Conservation (phyloP, 2,113 vertebrate genomes). For the Rhinichthys klamathensis region DNA sequence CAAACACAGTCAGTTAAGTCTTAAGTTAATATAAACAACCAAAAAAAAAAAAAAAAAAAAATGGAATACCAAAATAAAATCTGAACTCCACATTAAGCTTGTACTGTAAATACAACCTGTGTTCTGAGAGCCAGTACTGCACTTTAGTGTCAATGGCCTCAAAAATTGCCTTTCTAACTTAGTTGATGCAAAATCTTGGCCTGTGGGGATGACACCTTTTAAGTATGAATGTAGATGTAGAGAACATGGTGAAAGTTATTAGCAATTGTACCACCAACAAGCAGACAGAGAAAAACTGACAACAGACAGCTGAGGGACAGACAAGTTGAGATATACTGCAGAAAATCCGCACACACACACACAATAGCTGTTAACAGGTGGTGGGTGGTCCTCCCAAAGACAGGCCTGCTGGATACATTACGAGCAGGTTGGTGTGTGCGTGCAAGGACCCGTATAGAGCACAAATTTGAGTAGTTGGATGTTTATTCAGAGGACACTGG, state of each 20-base stretch:
- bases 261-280: neutral
- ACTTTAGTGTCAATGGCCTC: neutral
- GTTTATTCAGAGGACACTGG: conserved; percentile 34
- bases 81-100: neutral
- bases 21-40: neutral
- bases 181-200: neutral
- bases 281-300: conserved; percentile 11
- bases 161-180: neutral
- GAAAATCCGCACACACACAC: neutral
- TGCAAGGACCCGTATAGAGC: conserved; percentile 9
- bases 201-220: neutral
- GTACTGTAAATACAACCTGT: neutral
- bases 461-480: conserved; percentile 28
- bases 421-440: conserved; percentile 1
- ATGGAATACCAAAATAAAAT: neutral
- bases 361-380: conserved; percentile 39
- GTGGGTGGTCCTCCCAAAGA: conserved; percentile 35
- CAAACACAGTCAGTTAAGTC: neutral
- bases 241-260: neutral
- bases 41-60: neutral
- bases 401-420: conserved; percentile 27
- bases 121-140: neutral
- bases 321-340: conserved; percentile 12
- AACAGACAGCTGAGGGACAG: conserved; percentile 38
- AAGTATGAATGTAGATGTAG: neutral